These are phyloP conservation scores for Melangyna quadrimaculata DNA, from an alignment of 2,888 invertebrate genomes.

Conservation along the genomic window DNA sequence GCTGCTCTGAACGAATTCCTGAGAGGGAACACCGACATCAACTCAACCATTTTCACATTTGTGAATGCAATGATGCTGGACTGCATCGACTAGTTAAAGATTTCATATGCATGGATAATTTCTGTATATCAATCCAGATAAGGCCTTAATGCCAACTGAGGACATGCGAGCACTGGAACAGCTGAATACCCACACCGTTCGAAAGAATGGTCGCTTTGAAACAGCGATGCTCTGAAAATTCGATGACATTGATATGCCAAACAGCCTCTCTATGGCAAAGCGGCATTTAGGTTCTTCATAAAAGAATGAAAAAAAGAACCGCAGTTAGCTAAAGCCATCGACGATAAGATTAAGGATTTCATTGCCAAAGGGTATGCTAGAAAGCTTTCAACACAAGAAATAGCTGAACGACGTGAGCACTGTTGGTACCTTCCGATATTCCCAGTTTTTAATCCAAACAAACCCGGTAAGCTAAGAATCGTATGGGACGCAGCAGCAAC, in stretches of 20 bases:
- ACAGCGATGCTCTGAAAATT: not conserved
- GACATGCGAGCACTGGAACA: conserved; percentile 1
- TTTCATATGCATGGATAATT: not conserved
- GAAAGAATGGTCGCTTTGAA: not conserved
- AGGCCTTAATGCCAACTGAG: not conserved
- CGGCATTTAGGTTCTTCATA: not conserved
- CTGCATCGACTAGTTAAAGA: not conserved
- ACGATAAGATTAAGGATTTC: too few relatives aligned
- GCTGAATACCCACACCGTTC: not conserved
- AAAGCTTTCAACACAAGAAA: not conserved
- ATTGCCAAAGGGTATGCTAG: conserved; percentile 3
- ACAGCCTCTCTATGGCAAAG: not conserved
- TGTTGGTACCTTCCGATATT: not conserved
- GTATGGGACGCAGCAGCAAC: too few relatives aligned
- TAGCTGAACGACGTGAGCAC: not conserved
- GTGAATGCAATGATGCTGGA: too few relatives aligned
- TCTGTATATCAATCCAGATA: conserved; percentile 1
- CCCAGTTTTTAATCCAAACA: not conserved
- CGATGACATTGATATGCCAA: not conserved
- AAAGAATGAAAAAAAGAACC: not conserved
- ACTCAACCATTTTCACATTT: not conserved
- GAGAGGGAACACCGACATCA: not conserved
- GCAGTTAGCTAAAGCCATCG: not conserved
- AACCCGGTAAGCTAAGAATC: not conserved
- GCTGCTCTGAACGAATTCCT: not conserved